phyloP scores from a whole-genome alignment of 2,113 vertebrate genomes.

The Daboia siamensis region DNA sequence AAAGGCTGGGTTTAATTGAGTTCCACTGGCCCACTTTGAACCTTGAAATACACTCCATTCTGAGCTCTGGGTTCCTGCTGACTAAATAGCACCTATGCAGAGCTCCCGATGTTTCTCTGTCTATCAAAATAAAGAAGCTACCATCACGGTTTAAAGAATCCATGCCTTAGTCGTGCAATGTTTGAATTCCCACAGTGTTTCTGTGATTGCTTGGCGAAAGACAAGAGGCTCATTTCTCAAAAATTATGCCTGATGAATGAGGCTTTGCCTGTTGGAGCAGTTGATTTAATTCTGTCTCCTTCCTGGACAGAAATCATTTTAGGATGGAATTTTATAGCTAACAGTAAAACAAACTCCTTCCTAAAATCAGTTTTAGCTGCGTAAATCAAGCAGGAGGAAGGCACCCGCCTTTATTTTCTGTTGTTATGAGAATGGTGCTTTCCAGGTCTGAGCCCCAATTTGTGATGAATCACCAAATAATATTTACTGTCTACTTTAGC shows the following conservation, averaged over 20 bases:
- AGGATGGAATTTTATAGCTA: background rate
- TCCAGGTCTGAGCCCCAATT: background rate
- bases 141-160: background rate
- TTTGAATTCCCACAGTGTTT: background rate
- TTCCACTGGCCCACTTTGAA: background rate
- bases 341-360: background rate
- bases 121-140: background rate
- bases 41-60: background rate
- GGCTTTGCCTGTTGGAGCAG: background rate
- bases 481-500: background rate
- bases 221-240: background rate
- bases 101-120: background rate
- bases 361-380: background rate
- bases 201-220: background rate
- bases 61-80: background rate
- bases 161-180: background rate
- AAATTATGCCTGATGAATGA: background rate
- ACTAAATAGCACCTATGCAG: background rate
- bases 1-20: background rate
- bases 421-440: background rate
- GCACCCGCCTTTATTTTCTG: background rate
- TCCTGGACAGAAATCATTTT: background rate
- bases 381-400: background rate
- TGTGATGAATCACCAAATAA: background rate
- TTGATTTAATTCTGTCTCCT: background rate